Conservation (phyloP, 1,140 invertebrate genomes). For the Lucilia sericata region DNA sequence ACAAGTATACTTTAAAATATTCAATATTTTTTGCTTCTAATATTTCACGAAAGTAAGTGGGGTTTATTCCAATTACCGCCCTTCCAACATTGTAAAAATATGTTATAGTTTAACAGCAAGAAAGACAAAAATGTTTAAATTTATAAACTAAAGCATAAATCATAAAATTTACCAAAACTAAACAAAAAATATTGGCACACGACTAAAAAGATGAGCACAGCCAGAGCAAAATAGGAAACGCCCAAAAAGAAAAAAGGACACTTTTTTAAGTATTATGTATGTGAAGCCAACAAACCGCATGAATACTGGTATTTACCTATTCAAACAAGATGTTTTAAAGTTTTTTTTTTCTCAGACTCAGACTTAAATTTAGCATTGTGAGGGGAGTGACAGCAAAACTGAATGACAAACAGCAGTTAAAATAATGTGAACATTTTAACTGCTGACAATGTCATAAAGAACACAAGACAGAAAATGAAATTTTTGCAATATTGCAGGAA, state of each 20-base stretch:
- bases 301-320: background rate
- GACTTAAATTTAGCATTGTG: background rate
- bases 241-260: background rate
- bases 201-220: no score
- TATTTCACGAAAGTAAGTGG: no score
- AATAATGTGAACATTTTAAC: constrained; percentile 15
- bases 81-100: no score
- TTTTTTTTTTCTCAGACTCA: background rate
- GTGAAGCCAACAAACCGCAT: background rate
- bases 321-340: background rate
- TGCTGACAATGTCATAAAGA: constrained; percentile 9
- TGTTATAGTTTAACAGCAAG: no score
- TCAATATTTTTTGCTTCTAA: no score
- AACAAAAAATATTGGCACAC: background rate
- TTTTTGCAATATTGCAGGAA: constrained; percentile 14
- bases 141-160: background rate
- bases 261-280: background rate
- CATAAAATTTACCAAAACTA: background rate
- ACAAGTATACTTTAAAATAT: no score
- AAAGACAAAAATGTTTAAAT: no score
- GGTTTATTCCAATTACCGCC: no score
- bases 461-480: background rate
- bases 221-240: background rate
- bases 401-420: background rate
- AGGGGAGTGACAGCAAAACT: background rate